Conservation (phyloP, 2,888 invertebrate genomes). For the Isotomurus palustris region DNA sequence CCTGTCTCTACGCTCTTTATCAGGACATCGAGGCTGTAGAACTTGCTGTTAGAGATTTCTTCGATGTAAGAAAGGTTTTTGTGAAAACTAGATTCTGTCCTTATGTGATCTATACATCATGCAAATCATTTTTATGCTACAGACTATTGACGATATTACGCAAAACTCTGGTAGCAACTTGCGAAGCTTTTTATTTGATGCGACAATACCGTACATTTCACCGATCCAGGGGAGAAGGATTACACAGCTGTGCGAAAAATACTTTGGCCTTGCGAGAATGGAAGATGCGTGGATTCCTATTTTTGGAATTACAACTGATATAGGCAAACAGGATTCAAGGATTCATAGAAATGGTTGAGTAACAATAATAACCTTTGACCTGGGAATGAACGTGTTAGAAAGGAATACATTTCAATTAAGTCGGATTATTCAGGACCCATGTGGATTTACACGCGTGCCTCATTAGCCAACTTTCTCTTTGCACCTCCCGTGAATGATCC, state of each 20-base stretch:
- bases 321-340: conserved; percentile 17
- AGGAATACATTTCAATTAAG: background rate
- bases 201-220: conserved; percentile 17
- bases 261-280: conserved; percentile 20
- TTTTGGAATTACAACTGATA: conserved; percentile 19
- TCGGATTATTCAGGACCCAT: conserved; percentile 15
- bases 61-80: conserved; percentile 17
- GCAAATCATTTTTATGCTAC: no score
- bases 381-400: background rate
- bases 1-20: conserved; percentile 18
- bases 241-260: conserved; percentile 7
- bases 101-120: no score
- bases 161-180: no score
- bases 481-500: conserved; percentile 24
- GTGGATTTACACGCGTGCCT: conserved; percentile 20
- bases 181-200: no score
- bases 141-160: no score
- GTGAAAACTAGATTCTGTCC: no score
- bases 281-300: conserved; percentile 25
- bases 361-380: background rate
- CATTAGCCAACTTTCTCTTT: conserved; percentile 9
- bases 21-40: conserved; percentile 12
- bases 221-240: conserved; percentile 13
- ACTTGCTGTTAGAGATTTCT: conserved; percentile 13
- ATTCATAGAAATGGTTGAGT: conserved; percentile 21